Evolutionary conservation across 2,888 invertebrate species (phyloP), one percentile per base, ranked within the genome.

Genomic region (Hypomecis atomaria): DNA sequence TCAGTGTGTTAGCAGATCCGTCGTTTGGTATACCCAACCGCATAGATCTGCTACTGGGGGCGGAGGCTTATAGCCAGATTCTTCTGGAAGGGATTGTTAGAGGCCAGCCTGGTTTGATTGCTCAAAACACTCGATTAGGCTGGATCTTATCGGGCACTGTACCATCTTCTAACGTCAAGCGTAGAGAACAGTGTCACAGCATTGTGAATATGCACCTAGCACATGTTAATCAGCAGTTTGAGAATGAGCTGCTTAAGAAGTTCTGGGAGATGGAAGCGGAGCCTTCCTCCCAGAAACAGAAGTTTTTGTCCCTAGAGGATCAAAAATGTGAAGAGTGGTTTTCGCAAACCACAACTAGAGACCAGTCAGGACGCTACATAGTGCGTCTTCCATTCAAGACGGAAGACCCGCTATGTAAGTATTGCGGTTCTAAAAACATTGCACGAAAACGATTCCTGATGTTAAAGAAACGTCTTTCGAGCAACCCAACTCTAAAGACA

Each of bases 141-240:
- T 43, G 43, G 43, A 43, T 43, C 4, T 43, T 43, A 43, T 43
- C 43, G 1, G 43, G 43, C 10, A n/a, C 10, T 43, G n/a, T 43
- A n/a, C 9, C 43, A 10, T 1, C 43, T 4, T 5, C 10, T 43
- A 0, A n/a, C n/a, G 43, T 43, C 43, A 43, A n/a, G 5, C 9
- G n/a, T n/a, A 9, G 38, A 6, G n/a, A 9, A 43, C 9, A 43
- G n/a, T 43, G 43, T 43, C 43, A 43, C 43, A 43, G n/a, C n/a
- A n/a, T 43, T 9, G 43, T 43, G 43, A 43, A 43, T n/a, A n/a
- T 43, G 43, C 43, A 43, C 10, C n/a, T 43, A n/a, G n/a, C n/a
- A n/a, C 43, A 43, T 43, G 43, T n/a, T n/a, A 43, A 43, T n/a
- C 43, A 43, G 9, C 43, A 43, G 10, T 43, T 43, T n/a, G 43